Evolutionary conservation across 2,113 vertebrate species (phyloP).

Genomic region (human (Homo sapiens)): DNA sequence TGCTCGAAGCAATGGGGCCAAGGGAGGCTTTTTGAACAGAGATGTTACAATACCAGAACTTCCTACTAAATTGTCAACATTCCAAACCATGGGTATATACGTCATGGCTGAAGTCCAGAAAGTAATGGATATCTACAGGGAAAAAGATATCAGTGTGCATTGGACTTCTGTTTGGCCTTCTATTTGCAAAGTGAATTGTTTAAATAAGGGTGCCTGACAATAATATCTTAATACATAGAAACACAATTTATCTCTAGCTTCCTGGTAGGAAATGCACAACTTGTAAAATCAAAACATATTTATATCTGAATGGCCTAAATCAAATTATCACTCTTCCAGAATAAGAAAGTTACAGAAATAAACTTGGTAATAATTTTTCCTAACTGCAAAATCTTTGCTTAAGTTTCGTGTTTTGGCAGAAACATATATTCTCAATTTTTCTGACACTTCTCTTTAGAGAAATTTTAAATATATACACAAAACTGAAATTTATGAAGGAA

Average conservation of each 20-base stretch:
- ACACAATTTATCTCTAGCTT: neutral
- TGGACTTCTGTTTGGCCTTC: conserved; percentile 11
- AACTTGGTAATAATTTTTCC: neutral
- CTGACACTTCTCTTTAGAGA: neutral
- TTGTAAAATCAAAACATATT: conserved; percentile 30
- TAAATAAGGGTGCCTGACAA: conserved; percentile 3
- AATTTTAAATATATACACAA: neutral
- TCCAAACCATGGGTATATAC: neutral
- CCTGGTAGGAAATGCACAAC: neutral
- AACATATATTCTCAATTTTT: neutral
- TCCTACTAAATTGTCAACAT: neutral
- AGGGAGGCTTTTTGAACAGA: neutral
- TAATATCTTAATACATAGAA: neutral
- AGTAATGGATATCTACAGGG: neutral
- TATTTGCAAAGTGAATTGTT: conserved; percentile 27
- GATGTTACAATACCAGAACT: neutral
- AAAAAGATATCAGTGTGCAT: neutral
- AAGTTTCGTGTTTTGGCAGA: neutral
- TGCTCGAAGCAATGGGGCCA: neutral
- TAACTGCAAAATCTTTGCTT: neutral
- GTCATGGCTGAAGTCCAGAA: neutral
- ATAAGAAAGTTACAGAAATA: neutral
- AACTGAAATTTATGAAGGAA: neutral
- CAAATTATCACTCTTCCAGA: neutral
- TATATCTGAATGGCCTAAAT: neutral